phyloP scores from a whole-genome alignment of 2,113 vertebrate species.

The Lepidothrix coronata region DNA sequence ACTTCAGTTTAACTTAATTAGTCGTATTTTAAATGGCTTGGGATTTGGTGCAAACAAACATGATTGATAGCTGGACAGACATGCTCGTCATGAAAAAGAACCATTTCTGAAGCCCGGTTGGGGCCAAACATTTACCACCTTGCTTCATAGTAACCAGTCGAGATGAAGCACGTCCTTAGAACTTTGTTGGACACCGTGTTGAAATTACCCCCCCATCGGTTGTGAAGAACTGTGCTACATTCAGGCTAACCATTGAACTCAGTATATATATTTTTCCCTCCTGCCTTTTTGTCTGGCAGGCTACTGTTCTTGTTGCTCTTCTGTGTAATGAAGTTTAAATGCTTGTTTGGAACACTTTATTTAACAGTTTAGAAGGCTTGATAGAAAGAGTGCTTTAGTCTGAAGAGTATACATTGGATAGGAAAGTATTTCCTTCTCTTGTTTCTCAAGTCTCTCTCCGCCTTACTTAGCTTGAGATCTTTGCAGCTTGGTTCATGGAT shows the following conservation, averaged over 20 bases:
- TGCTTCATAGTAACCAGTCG: constrained; percentile 87
- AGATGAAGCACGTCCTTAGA: constrained; percentile 85
- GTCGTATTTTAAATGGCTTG: constrained; percentile 88
- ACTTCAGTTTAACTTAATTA: constrained; percentile 87
- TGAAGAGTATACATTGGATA: constrained; percentile 87
- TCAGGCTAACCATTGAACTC: constrained; percentile 87
- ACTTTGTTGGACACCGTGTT: constrained; percentile 83
- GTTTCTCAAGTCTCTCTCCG: constrained; percentile 83
- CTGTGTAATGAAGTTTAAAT: constrained; percentile 89
- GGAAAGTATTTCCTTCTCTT: constrained; percentile 82
- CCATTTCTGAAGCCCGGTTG: constrained; percentile 82
- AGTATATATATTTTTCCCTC: constrained; percentile 83
- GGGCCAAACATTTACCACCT: constrained; percentile 86
- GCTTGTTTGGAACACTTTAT: constrained; percentile 92
- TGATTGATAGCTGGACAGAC: constrained; percentile 86
- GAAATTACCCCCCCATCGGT: constrained; percentile 82
- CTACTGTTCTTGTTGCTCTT: constrained; percentile 85
- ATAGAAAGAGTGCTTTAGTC: constrained; percentile 91
- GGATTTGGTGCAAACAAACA: constrained; percentile 86
- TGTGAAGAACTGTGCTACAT: constrained; percentile 87
- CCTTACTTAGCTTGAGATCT: constrained; percentile 87
- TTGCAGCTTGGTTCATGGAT: constrained; percentile 89
- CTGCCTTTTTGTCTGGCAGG: constrained; percentile 82
- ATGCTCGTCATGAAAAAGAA: constrained; percentile 84
- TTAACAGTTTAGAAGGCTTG: constrained; percentile 93